A percentile compares a stretch with the other conserved stretches of the same genome.
phyloP scores from a whole-genome alignment of 2,888 invertebrate genomes.

The Dicycla oo region DNA sequence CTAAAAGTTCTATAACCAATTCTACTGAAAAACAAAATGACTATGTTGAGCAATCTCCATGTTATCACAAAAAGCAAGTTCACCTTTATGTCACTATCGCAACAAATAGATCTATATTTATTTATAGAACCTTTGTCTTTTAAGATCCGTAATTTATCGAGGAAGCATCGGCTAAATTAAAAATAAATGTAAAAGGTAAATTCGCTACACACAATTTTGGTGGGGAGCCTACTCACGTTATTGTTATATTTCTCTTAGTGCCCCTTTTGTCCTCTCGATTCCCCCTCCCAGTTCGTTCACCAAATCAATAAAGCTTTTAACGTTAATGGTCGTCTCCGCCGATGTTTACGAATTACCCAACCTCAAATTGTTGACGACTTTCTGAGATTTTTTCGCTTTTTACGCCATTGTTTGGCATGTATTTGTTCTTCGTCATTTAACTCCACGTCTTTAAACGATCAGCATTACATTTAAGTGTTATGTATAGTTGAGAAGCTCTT shows the following conservation, averaged over 20 bases:
- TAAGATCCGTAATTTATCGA: slow-evolving; percentile 16
- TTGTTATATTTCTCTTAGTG: slow-evolving; percentile 49
- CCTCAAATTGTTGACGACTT: slow-evolving; percentile 25
- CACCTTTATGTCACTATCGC: neutral
- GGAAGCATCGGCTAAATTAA: slow-evolving; percentile 18
- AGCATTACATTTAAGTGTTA: neutral
- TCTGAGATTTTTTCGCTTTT: slow-evolving; percentile 27
- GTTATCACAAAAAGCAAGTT: neutral
- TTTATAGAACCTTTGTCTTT: slow-evolving; percentile 9
- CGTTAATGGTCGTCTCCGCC: slow-evolving; percentile 70
- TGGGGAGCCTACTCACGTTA: slow-evolving; percentile 35
- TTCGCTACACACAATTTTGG: slow-evolving; percentile 37
- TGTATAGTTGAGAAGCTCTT: neutral
- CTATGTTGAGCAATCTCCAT: neutral
- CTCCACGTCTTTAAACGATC: neutral
- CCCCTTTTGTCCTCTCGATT: slow-evolving; percentile 50
- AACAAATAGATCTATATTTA: slow-evolving; percentile 11
- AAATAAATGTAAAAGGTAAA: no score
- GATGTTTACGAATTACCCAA: slow-evolving; percentile 51
- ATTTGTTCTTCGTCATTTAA: slow-evolving; percentile 18
- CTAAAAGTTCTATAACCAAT: neutral
- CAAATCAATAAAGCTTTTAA: slow-evolving; percentile 85
- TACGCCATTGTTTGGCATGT: neutral
- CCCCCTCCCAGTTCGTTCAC: slow-evolving; percentile 66
- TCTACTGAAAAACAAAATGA: neutral